Conservation (phyloP, 2,113 vertebrate species). For the Puntigrus tetrazona region DNA sequence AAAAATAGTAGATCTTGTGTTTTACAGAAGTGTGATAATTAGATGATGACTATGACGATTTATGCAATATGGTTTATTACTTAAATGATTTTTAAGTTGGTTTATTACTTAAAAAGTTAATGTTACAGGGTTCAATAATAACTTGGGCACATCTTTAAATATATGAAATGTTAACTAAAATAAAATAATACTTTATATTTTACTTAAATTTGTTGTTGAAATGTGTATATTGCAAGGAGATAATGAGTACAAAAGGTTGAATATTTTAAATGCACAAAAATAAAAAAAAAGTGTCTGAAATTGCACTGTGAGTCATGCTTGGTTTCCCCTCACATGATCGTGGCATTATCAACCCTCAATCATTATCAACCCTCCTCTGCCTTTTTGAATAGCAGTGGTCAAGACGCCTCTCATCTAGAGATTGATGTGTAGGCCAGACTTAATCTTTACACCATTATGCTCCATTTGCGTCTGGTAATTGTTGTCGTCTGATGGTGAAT, state of each 20-base stretch:
- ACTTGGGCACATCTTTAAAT: background rate
- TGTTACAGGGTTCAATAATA: background rate
- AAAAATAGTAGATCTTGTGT: background rate
- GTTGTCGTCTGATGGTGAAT: slow-evolving; percentile 52
- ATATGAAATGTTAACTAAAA: background rate
- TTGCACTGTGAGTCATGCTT: background rate
- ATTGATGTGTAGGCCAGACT: slow-evolving; percentile 60
- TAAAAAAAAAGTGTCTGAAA: background rate
- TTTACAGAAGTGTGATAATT: background rate
- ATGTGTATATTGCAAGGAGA: background rate
- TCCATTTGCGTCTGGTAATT: slow-evolving; percentile 58
- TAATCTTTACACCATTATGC: slow-evolving; percentile 65
- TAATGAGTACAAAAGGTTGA: background rate
- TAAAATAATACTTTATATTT: background rate
- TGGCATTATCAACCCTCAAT: background rate
- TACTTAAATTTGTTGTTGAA: background rate
- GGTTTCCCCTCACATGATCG: slow-evolving; percentile 16
- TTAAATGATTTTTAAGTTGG: background rate
- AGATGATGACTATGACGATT: background rate
- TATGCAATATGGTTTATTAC: background rate
- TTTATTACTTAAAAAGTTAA: background rate
- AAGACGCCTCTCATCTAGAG: slow-evolving; percentile 34
- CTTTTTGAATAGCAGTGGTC: slow-evolving; percentile 2
- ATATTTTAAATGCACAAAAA: background rate
- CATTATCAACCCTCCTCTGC: background rate